These are phyloP conservation scores for Dendrophyllia cribrosa DNA, from an alignment of 64 coral and sea anemone species.

Conservation along the genomic window DNA sequence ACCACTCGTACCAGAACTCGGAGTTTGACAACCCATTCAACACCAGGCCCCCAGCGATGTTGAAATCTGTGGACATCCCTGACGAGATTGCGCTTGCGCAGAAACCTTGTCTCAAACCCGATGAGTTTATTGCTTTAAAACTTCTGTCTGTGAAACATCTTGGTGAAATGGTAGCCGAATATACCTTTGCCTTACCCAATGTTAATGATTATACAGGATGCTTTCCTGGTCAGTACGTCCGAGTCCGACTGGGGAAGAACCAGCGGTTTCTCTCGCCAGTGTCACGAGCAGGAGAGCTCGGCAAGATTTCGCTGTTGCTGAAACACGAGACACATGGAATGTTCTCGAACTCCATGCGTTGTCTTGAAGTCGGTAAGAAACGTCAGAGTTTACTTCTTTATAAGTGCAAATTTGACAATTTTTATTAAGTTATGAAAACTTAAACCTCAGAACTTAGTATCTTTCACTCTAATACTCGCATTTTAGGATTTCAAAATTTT, in stretches of 20 bases:
- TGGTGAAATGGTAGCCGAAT: slow-evolving; percentile 41
- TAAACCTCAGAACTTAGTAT: too few species aligned
- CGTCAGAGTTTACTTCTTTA: neutral
- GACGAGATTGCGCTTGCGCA: slow-evolving; percentile 39
- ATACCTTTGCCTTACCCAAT: slow-evolving; percentile 68
- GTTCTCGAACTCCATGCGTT: slow-evolving; percentile 45
- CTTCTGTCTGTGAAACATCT: slow-evolving; percentile 62
- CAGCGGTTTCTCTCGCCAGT: slow-evolving; percentile 79
- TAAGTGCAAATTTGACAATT: too few species aligned
- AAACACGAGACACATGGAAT: slow-evolving; percentile 66
- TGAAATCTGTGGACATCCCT: slow-evolving; percentile 27
- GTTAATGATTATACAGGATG: slow-evolving; percentile 71
- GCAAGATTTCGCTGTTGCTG: slow-evolving; percentile 63
- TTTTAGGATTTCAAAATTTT: too few species aligned
- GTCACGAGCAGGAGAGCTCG: slow-evolving; percentile 60
- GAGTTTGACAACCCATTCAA: slow-evolving; percentile 91
- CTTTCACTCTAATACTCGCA: too few species aligned
- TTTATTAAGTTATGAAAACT: too few species aligned
- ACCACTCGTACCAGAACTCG: slow-evolving; percentile 51
- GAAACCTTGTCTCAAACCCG: slow-evolving; percentile 55
- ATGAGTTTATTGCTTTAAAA: slow-evolving; percentile 64
- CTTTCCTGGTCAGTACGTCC: slow-evolving; percentile 72
- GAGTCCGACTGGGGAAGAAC: slow-evolving; percentile 36
- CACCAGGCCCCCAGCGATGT: slow-evolving; percentile 58
- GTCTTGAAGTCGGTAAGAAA: slow-evolving; percentile 54